phyloP scores from a whole-genome alignment of 64 coral and sea anemone genomes.

The Montipora foliosa region DNA sequence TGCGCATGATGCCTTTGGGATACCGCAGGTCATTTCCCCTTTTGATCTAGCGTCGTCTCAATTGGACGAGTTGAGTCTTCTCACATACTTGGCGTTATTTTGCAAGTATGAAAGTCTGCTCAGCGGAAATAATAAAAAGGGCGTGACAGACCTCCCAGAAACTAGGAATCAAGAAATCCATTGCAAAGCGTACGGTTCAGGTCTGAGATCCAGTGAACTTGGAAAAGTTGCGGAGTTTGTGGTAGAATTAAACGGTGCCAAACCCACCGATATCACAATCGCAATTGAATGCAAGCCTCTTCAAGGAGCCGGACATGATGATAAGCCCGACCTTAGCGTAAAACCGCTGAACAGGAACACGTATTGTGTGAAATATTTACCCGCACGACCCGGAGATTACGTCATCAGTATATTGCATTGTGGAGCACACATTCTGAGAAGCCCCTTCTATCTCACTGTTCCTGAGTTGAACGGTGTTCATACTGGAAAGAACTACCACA shows the following conservation, averaged over 20 bases:
- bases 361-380: conserved; percentile 92
- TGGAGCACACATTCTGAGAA: conserved; percentile 91
- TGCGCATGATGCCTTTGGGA: conserved; percentile 89
- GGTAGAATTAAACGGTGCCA: conserved; percentile 89
- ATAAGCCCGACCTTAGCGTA: conserved; percentile 91
- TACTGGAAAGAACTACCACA: not conserved
- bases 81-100: conserved; percentile 95
- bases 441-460: conserved; percentile 89
- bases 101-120: conserved; percentile 87
- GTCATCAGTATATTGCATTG: conserved; percentile 89
- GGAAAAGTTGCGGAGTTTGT: conserved; percentile 93
- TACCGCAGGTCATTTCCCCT: conserved; percentile 94
- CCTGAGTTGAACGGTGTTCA: conserved; percentile 28
- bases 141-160: not conserved
- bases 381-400: conserved; percentile 87
- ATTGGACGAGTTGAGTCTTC: conserved; percentile 89
- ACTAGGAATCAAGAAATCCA: conserved; percentile 50
- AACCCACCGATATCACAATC: conserved; percentile 93
- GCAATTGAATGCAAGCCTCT: conserved; percentile 96
- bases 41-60: conserved; percentile 83
- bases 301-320: conserved; percentile 60
- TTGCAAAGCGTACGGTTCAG: conserved; percentile 83
- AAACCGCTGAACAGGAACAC: conserved; percentile 88
- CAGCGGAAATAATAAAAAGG: conserved; percentile 41
- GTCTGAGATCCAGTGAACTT: conserved; percentile 79